These are phyloP conservation scores for Oceanites oceanicus DNA, from an alignment of 2,113 vertebrate genomes.

Conservation along the genomic window DNA sequence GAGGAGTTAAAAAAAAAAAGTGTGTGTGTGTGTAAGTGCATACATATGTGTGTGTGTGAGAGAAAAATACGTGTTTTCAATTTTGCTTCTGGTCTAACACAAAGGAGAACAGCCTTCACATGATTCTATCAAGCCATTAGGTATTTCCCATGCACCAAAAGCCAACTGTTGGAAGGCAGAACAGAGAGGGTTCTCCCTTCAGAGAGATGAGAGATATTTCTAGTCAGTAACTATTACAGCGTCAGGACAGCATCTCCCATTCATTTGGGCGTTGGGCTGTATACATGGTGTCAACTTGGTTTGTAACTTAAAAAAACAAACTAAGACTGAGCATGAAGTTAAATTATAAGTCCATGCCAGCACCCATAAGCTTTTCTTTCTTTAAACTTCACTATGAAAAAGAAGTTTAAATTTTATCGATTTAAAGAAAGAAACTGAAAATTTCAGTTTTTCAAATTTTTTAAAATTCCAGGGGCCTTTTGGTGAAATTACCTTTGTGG, in stretches of 20 bases:
- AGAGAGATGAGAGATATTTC: neutral
- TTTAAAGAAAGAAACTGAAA: neutral
- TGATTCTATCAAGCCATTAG: neutral
- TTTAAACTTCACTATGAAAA: neutral
- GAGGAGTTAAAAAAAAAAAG: neutral
- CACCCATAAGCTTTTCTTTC: neutral
- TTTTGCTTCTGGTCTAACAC: neutral
- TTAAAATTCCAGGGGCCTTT: neutral
- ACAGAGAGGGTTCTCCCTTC: neutral
- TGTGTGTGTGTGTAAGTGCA: fast-evolving
- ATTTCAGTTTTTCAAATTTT: neutral
- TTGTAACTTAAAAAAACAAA: too few species aligned
- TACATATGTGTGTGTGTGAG: neutral
- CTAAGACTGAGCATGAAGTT: neutral
- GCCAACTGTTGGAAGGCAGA: neutral
- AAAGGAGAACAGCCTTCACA: fast-evolving
- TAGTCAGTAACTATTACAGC: neutral
- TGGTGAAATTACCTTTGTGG: neutral
- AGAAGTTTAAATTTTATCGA: neutral
- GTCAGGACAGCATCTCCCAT: neutral
- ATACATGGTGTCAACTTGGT: too few species aligned
- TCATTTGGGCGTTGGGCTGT: too few species aligned
- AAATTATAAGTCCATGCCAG: neutral
- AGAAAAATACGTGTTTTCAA: fast-evolving
- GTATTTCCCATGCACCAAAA: neutral